phyloP scores from a whole-genome alignment of 2,113 vertebrate species.

The Pedionomus torquatus region DNA sequence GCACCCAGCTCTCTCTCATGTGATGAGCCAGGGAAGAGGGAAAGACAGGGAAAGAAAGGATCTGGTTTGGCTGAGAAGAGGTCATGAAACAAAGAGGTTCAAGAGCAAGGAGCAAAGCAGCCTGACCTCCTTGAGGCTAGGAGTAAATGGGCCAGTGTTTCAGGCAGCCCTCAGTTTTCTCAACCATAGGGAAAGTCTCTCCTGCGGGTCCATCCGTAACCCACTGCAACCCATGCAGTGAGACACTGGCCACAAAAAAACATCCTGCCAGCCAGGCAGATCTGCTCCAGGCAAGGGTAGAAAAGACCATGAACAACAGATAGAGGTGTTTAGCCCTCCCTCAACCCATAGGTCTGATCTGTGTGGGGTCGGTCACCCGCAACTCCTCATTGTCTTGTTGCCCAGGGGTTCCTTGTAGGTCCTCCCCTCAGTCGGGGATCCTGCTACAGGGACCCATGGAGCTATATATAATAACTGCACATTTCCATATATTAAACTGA shows the following conservation, averaged over 20 bases:
- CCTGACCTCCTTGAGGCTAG: neutral
- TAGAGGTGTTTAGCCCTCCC: neutral
- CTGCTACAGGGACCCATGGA: neutral
- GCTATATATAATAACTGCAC: neutral
- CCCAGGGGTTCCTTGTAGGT: neutral
- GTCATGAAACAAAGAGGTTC: neutral
- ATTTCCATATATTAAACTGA: neutral
- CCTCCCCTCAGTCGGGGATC: neutral
- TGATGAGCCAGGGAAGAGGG: accelerated
- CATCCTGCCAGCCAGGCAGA: neutral
- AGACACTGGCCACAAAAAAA: neutral
- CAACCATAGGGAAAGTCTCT: neutral
- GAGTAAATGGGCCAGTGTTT: neutral
- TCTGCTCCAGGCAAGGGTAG: neutral
- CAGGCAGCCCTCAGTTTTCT: neutral
- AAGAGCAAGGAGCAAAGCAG: neutral
- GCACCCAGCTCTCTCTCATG: neutral
- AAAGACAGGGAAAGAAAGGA: neutral
- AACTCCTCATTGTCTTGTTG: neutral
- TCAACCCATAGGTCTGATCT: neutral
- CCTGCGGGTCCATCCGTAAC: accelerated
- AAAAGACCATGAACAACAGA: neutral
- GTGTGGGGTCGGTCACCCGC: accelerated
- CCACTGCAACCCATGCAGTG: neutral
- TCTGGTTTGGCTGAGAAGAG: neutral